Base-by-base conservation (phyloP, 2,797 vertebrate genomes). In the Hoplostethus mediterraneus region DNA sequence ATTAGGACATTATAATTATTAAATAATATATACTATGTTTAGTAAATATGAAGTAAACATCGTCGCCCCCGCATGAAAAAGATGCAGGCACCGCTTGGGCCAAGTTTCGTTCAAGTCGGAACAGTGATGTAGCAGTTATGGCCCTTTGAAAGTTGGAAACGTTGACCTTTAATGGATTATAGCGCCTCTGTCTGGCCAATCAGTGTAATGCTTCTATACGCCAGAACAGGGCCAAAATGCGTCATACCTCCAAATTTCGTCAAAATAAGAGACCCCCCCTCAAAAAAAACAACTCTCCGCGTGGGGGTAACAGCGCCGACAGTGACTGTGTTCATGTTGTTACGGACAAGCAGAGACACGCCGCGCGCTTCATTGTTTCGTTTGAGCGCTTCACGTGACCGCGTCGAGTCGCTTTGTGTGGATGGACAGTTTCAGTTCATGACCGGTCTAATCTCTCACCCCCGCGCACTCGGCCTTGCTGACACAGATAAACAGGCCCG, bases 301-400 rank as follows among this genome's bases (percentile, higher is more conserved):
- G 21, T 21, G 21, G 21, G 21, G 21, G 21, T 21, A 21, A 21
- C 64, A 64, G 62, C 12, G 4, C 51, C 58, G 9, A 8, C 49
- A 12, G 30, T 71, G 79, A 71, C 71, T 79, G 80, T 81, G 21
- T 21, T 21, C 21, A 21, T 21, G 21, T 59, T 36, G 64, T 71
- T 76, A 55, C 67, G 64, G 14, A 66, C 8, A 73, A 55, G 80
- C 78, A 67, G 65, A 77, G 17, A 42, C 36, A 36, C 76, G 38
- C 60, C n/a, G 30, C 31, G n/a, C 13, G 55, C 59, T 45, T 89
- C 88, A 86, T 92, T 89, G 87, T 83, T 59, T 78, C 73, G 67
- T 81, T 60, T 63, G 61, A 80, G 79, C 76, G 84, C 68, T 67
- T 88, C 87, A 92, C 83, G 82, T 93, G 93, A 89, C 83, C 21